A percentile compares a stretch with the other conserved stretches of the same genome.
phyloP scores from a whole-genome alignment of 2,113 vertebrate genomes.

The Dipodomys merriami region DNA sequence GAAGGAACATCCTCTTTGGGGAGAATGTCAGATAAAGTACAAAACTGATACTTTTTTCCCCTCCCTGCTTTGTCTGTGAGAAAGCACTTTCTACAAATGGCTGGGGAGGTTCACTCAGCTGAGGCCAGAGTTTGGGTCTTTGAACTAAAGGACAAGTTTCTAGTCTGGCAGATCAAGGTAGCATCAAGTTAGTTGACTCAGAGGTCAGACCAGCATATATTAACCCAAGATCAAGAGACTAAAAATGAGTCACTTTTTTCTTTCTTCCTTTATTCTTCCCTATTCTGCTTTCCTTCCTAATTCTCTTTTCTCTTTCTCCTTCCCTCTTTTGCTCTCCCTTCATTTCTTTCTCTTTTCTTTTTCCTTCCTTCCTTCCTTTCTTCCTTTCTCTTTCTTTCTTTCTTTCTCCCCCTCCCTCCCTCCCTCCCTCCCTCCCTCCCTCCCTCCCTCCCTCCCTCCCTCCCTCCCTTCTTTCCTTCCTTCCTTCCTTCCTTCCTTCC shows the following conservation, averaged over 20 bases:
- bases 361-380: constrained; percentile 79
- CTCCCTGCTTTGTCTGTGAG: constrained; percentile 28
- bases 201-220: constrained; percentile 84
- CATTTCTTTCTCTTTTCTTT: constrained; percentile 9
- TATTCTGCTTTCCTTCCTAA: constrained; percentile 7
- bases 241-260: constrained; percentile 76
- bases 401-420: too few relatives aligned
- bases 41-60: not conserved
- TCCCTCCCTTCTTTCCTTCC: too few relatives aligned
- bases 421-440: too few relatives aligned
- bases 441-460: too few relatives aligned
- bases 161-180: constrained; percentile 84
- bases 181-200: constrained; percentile 86
- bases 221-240: constrained; percentile 77
- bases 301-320: not conserved
- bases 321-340: too few relatives aligned
- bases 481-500: too few relatives aligned
- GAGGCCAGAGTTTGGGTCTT: constrained; percentile 61
- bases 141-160: constrained; percentile 70
- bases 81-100: not conserved
- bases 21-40: constrained; percentile 29
- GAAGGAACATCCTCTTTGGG: constrained; percentile 10
- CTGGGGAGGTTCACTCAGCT: constrained; percentile 34
- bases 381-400: constrained; percentile 7
- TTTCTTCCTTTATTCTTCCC: constrained; percentile 78